Evolutionary conservation across 2,888 invertebrate species (phyloP), one percentile per base, ranked within the genome.

Genomic region (Drosophila algonquin): DNA sequence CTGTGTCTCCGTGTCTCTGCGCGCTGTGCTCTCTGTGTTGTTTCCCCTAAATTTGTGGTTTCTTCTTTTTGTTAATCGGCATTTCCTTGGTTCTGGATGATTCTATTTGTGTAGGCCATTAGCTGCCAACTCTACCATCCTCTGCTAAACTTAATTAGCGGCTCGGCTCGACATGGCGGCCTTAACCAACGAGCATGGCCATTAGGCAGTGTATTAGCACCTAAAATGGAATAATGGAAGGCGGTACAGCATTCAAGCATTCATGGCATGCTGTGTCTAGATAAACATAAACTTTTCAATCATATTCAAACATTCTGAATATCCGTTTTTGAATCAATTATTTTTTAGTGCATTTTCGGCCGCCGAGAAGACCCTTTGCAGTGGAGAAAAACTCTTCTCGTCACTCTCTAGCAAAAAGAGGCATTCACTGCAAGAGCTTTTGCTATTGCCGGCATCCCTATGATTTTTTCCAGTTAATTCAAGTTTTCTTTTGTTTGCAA

Each of bases 41-140:
- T 56, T 55, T 62, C 52, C 70, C 55, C 73, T 80, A 53, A 30
- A 30, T 30, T 8, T 30, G 30, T 8, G 30, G 30, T 30, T 30
- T 30, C 30, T 30, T 30, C 7, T 30, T 30, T 67, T 63, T 55
- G 73, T 54, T 57, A 30, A 30, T 8, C 30, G 53, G 32, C 18
- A 44, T 58, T 59, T 72, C 64, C 71, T 72, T 46, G 55, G 55
- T 58, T 68, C 62, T 87, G 61, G 44, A 60, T 64, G 51, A 63
- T 75, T 82, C 73, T 84, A 58, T 84, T 84, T 86, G 70, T 75
- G 32, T 73, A 70, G 72, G 40, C 73, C 69, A 80, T 87, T 87
- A 81, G 73, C 67, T 77, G 46, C 46, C 50, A 45, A 27, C 51
- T 47, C 40, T n/a, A 7, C n/a, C 51, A 24, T 51, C 56, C 70